Conservation (phyloP, 2,113 vertebrate species). For the Cheilinus undulatus region DNA sequence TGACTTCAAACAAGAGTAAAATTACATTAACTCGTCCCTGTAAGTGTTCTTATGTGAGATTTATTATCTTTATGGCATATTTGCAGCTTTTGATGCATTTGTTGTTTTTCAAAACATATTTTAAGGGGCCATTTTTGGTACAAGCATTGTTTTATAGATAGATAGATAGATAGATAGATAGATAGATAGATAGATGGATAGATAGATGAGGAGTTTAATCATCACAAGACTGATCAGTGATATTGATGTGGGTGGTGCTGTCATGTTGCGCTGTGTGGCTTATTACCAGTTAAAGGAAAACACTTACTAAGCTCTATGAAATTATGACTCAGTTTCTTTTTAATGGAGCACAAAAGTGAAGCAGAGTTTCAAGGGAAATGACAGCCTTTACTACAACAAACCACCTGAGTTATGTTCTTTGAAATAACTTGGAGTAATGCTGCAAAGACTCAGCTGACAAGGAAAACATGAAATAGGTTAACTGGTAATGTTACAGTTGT, state of each 20-base stretch:
- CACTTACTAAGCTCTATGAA: constrained; percentile 57
- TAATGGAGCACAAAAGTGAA: constrained; percentile 16
- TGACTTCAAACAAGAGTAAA: too few relatives aligned
- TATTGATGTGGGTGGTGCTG: constrained; percentile 48
- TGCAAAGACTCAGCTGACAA: not conserved
- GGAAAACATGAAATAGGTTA: too few relatives aligned
- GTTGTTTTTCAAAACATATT: too few relatives aligned
- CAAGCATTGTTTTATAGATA: too few relatives aligned
- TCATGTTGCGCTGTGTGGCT: constrained; percentile 27
- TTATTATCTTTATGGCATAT: too few relatives aligned
- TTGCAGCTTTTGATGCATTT: too few relatives aligned
- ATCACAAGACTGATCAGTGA: constrained; percentile 14
- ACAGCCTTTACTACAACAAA: not conserved
- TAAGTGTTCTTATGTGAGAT: too few relatives aligned
- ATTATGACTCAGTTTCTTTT: constrained; percentile 65
- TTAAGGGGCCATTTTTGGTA: too few relatives aligned
- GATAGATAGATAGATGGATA: not conserved
- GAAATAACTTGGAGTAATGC: not conserved
- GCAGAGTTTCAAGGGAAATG: constrained; percentile 33
- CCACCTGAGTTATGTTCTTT: not conserved
- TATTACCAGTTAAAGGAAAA: constrained; percentile 69
- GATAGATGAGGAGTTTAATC: not conserved
- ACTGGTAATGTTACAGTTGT: too few relatives aligned
- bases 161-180: too few relatives aligned
- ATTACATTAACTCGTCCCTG: too few relatives aligned